These are phyloP conservation scores for Drosophila yooni DNA, from an alignment of 2,888 invertebrate species.

Conservation along the genomic window DNA sequence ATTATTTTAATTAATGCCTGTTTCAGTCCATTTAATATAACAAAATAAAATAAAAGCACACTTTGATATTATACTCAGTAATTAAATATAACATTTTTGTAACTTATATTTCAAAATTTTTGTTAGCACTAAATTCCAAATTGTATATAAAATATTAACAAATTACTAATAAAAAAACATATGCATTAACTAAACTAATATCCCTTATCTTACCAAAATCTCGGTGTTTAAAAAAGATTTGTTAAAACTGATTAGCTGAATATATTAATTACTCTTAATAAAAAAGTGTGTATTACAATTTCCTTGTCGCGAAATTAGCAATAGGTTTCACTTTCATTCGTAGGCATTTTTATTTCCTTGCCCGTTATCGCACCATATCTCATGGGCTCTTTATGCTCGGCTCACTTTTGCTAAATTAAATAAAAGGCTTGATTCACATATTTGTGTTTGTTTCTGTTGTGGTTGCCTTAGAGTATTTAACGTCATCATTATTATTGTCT, in stretches of 20 bases:
- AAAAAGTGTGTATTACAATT: slow-evolving; percentile 6
- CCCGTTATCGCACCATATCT: slow-evolving; percentile 39
- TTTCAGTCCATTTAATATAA: not conserved
- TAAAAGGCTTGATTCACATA: slow-evolving; percentile 50
- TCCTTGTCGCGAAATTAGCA: not conserved
- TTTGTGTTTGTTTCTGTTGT: slow-evolving; percentile 6
- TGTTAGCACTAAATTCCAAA: not conserved
- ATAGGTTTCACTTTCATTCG: slow-evolving; percentile 51
- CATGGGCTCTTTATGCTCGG: slow-evolving; percentile 36
- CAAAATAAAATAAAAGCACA: not conserved
- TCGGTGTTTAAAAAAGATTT: not conserved
- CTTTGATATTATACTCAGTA: not conserved
- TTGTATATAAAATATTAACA: not conserved
- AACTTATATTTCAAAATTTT: not conserved
- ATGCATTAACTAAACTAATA: not conserved
- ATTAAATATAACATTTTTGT: not conserved
- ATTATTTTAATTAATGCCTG: slow-evolving; percentile 21
- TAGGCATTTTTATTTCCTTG: slow-evolving; percentile 48
- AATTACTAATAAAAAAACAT: not conserved
- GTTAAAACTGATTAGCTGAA: not conserved
- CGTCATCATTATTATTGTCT: slow-evolving; percentile 35
- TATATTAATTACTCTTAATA: not conserved
- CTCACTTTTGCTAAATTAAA: slow-evolving; percentile 58
- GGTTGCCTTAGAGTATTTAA: slow-evolving; percentile 3
- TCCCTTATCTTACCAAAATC: not conserved